Percentiles rank a stretch among this genome's conserved stretches.
These are phyloP conservation scores for Pantherophis vulpinus DNA, from an alignment of 2,797 vertebrate species.

Conservation along the genomic window DNA sequence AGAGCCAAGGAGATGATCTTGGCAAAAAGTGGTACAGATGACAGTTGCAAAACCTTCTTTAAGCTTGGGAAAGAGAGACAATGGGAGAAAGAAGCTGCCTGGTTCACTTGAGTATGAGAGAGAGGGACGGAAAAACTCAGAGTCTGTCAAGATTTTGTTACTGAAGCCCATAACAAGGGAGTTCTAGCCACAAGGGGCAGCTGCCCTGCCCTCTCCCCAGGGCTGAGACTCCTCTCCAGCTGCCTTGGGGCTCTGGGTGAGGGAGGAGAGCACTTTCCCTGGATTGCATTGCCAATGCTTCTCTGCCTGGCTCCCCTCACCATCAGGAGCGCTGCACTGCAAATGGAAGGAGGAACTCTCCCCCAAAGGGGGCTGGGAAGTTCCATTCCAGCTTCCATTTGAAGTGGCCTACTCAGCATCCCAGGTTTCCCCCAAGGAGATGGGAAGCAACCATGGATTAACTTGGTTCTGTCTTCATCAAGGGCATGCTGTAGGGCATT, in stretches of 20 bases:
- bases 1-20: neutral
- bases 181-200: neutral
- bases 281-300: neutral
- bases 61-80: neutral
- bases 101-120: neutral
- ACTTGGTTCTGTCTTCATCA: neutral
- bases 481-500: neutral
- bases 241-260: neutral
- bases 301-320: no score
- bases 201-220: no score
- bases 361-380: neutral
- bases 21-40: neutral
- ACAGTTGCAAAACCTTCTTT: neutral
- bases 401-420: neutral
- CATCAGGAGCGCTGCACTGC: no score
- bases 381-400: neutral
- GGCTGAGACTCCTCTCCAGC: no score
- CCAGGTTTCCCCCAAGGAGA: neutral
- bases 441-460: neutral
- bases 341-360: no score
- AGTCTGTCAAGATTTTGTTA: neutral
- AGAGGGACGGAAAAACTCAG: neutral
- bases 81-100: neutral
- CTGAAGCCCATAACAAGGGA: neutral
- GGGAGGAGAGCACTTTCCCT: neutral